These are phyloP conservation scores for Linurgus olivaceus DNA, from an alignment of 2,797 vertebrate species.

Conservation along the genomic window DNA sequence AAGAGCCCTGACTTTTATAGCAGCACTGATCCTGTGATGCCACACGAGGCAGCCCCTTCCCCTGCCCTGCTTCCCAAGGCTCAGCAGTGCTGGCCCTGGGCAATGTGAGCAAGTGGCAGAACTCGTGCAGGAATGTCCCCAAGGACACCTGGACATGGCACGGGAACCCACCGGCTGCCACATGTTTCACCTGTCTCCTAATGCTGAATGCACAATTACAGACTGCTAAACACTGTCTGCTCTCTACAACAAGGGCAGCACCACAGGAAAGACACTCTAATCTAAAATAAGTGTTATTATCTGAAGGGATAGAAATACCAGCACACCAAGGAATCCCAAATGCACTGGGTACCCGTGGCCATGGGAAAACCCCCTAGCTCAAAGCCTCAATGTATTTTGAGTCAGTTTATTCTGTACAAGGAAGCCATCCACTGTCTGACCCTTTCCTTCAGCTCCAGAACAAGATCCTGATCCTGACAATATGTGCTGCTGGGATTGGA, in stretches of 20 bases:
- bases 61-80: neutral
- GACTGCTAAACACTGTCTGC: neutral
- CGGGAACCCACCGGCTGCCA: neutral
- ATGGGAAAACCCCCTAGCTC: neutral
- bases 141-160: neutral
- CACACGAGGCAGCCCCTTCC: neutral
- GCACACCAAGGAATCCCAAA: neutral
- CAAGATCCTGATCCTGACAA: constrained; percentile 80
- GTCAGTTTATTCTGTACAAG: neutral
- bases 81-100: accelerated
- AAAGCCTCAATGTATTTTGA: neutral
- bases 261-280: neutral
- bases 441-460: constrained; percentile 68
- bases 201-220: accelerated
- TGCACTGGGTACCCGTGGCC: neutral
- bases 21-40: neutral
- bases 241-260: neutral
- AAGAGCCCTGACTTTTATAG: neutral
- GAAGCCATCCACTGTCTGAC: neutral
- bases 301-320: neutral
- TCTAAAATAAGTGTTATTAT: neutral
- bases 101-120: neutral
- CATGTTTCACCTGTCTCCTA: neutral
- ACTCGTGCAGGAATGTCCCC: neutral
- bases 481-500: constrained; percentile 86